These are phyloP conservation scores for Tigriopus japonicus DNA, from an alignment of 1,140 invertebrate species.

Conservation along the genomic window DNA sequence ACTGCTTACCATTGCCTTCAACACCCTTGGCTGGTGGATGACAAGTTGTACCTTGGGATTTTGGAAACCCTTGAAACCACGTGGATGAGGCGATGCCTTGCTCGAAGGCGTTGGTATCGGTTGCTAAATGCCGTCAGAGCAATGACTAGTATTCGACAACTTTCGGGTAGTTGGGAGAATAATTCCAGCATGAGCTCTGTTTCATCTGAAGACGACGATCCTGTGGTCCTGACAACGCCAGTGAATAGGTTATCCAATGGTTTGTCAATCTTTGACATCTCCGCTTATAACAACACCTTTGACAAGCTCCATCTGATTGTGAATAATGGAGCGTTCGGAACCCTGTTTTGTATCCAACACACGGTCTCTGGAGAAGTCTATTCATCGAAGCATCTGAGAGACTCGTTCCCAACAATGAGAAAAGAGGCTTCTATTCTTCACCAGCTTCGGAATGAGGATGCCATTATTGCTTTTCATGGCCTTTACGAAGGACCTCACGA, in stretches of 20 bases:
- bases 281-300: background rate
- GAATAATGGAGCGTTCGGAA: conserved; percentile 4
- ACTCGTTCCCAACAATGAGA: background rate
- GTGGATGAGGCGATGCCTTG: conserved; percentile 11
- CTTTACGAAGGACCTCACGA: background rate
- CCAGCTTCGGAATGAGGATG: background rate
- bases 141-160: background rate
- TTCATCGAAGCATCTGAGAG: background rate
- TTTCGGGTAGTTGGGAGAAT: background rate
- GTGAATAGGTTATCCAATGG: background rate
- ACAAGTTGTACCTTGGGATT: conserved; percentile 3
- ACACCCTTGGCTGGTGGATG: background rate
- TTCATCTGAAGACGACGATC: background rate
- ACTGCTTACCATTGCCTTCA: background rate
- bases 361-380: background rate
- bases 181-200: background rate
- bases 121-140: background rate
- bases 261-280: background rate
- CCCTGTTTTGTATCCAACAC: background rate
- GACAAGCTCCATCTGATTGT: background rate
- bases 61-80: conserved; percentile 1
- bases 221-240: background rate
- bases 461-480: background rate
- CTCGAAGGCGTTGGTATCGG: conserved; percentile 7
- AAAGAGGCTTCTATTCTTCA: background rate